Percentiles rank a stretch among this genome's conserved stretches.
Evolutionary conservation across 2,797 vertebrate genomes (phyloP).

Genomic region (Sebastes elongatus): DNA sequence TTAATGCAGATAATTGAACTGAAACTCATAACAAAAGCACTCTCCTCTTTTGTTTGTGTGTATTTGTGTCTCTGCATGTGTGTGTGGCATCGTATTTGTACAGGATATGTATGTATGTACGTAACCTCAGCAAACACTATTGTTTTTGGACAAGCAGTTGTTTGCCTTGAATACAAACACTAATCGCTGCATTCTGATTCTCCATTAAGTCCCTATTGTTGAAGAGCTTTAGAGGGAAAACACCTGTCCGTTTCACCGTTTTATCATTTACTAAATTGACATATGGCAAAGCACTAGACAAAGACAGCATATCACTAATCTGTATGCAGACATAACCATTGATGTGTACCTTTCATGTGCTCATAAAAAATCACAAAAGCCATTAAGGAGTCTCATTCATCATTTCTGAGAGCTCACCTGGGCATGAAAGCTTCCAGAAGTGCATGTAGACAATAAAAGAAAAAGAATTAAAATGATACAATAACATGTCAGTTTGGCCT

Average conservation of each 20-base stretch:
- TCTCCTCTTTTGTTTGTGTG: background rate
- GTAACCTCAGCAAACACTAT: constrained; percentile 55
- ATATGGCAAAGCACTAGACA: constrained; percentile 49
- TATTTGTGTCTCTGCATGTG: background rate
- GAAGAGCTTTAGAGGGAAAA: constrained; percentile 50
- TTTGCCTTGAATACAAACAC: constrained; percentile 47
- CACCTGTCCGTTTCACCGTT: constrained; percentile 69
- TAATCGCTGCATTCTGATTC: constrained; percentile 47
- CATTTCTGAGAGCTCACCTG: constrained; percentile 64
- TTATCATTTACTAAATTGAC: constrained; percentile 60
- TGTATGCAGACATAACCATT: constrained; percentile 56
- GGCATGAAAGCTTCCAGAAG: constrained; percentile 38
- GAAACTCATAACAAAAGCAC: background rate
- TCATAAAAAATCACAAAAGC: constrained; percentile 61
- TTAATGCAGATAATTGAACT: background rate
- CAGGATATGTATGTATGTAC: constrained; percentile 8
- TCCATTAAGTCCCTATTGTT: constrained; percentile 48
- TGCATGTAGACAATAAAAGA: constrained; percentile 17
- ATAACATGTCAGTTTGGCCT: constrained; percentile 46
- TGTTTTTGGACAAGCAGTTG: constrained; percentile 28
- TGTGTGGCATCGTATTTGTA: constrained; percentile 9
- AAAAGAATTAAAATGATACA: constrained; percentile 51
- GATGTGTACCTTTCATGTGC: constrained; percentile 64
- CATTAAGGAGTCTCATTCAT: constrained; percentile 64
- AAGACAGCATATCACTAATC: constrained; percentile 60